Evolutionary conservation across 2,797 vertebrate genomes (phyloP), one percentile per base, ranked within the genome.

Genomic region (Spheniscus humboldti): DNA sequence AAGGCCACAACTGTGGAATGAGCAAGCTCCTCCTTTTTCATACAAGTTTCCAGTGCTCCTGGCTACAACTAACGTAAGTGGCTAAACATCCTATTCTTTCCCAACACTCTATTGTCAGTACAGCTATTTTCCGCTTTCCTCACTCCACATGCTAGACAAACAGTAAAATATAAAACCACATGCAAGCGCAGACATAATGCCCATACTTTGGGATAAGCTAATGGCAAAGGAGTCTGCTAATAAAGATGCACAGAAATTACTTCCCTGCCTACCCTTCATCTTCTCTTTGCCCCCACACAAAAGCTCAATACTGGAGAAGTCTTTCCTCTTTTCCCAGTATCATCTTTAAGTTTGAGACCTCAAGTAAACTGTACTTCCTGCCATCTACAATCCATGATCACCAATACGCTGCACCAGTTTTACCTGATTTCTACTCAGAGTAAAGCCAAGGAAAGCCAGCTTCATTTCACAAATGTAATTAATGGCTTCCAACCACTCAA

Each of bases 61-160:
- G 88, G 88, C 93, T 91, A 92, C 63, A 94, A 33, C 66, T 82
- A 81, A 88, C 7, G 1, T 8, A 73, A 87, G 63, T 31, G 75
- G 50, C 83, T 91, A 93, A 92, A 92, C 60, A 91, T 39, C 60
- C 77, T 60, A 74, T 80, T 97, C 90, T 95, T 96, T 94, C 94
- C 88, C 84, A 93, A 73, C 1, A 1, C 45, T 63, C 83, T 60
- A 87, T 63, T 97, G 93, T 93, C 94, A 93, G 86, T 82, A 94
- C 77, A 95, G 85, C 86, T 96, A 22, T 93, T 95, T 95, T 73
- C 71, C 1, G 23, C 88, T 95, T 94, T 94, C 56, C 71, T 92
- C 92, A 52, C 67, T 82, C 92, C 48, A 24, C 80, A 92, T 28
- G 53, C 63, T 80, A 85, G 93, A 89, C 80, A 92, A 96, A 88